Percentiles rank a stretch among this genome's conserved stretches.
These are phyloP conservation scores for Bolinopsis microptera DNA, from an alignment of 37 sponge, comb jelly and placozoan species.

Conservation along the genomic window DNA sequence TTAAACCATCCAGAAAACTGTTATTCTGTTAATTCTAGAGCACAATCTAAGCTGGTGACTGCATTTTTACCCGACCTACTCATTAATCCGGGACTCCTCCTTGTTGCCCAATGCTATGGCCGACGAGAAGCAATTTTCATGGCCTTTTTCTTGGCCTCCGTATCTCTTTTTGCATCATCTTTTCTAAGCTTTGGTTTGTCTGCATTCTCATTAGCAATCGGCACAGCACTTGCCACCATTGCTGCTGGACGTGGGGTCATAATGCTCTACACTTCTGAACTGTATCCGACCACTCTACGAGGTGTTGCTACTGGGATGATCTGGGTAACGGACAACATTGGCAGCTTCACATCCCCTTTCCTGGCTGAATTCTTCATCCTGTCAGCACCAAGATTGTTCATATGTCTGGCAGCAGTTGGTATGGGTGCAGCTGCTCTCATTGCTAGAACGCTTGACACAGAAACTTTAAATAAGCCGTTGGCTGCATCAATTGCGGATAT, in stretches of 20 bases:
- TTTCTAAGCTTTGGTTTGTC: background rate
- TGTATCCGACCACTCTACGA: conserved; percentile 36
- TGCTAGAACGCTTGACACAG: background rate
- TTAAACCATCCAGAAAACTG: background rate
- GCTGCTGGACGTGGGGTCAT: background rate
- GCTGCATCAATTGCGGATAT: background rate
- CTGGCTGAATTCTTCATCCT: background rate
- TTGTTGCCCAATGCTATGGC: background rate
- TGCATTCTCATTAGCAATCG: conserved; percentile 18
- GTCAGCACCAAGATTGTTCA: background rate
- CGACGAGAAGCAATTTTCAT: background rate
- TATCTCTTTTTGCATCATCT: background rate
- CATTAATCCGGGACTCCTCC: conserved; percentile 1
- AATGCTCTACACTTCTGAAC: background rate
- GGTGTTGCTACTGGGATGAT: conserved; percentile 54
- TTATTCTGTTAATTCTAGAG: background rate
- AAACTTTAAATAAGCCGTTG: conserved; percentile 40
- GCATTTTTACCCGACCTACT: conserved; percentile 39
- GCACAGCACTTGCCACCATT: background rate
- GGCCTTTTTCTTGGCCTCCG: background rate
- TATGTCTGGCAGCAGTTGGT: background rate
- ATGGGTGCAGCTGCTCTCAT: background rate
- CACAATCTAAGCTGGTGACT: background rate
- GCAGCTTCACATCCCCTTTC: background rate
- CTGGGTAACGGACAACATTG: conserved; percentile 15